A percentile compares a stretch with the other conserved stretches of the same genome.
Evolutionary conservation across 2,113 vertebrate species (phyloP).

Genomic region (Piaya cayana): DNA sequence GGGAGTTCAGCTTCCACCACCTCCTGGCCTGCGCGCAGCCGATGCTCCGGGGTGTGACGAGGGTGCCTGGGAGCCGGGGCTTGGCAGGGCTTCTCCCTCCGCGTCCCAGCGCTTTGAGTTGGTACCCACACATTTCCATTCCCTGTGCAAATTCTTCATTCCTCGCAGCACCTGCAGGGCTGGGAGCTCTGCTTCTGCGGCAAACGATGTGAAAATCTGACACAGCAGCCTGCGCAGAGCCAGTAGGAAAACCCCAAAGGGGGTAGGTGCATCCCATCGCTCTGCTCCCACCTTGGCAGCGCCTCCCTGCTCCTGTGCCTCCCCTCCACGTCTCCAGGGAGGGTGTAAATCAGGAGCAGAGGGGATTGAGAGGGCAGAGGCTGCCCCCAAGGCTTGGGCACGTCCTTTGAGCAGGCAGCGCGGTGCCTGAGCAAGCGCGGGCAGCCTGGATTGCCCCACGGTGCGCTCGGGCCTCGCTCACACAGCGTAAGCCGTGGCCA

Average conservation of each 20-base stretch:
- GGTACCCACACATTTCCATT: neutral
- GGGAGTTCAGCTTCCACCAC: neutral
- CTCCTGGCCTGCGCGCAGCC: fast-evolving
- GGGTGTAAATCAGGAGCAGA: neutral
- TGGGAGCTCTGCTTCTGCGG: neutral
- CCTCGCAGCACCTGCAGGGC: neutral
- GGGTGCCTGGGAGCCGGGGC: neutral
- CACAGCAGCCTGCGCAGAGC: fast-evolving
- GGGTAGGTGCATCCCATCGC: neutral
- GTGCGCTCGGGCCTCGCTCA: neutral
- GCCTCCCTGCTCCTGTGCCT: neutral
- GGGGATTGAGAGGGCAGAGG: neutral
- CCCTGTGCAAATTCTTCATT: neutral
- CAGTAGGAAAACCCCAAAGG: neutral
- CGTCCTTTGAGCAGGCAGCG: neutral
- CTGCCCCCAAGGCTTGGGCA: neutral
- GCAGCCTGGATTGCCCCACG: neutral
- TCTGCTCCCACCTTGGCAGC: fast-evolving
- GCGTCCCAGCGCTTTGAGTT: neutral
- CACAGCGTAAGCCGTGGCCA: neutral
- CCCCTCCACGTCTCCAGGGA: neutral
- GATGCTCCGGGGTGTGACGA: neutral
- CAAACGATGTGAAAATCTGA: neutral
- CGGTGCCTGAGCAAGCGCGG: neutral
- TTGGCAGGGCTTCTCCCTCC: neutral